Evolutionary conservation across 2,888 invertebrate genomes (phyloP).

Genomic region (Timema cristinae): DNA sequence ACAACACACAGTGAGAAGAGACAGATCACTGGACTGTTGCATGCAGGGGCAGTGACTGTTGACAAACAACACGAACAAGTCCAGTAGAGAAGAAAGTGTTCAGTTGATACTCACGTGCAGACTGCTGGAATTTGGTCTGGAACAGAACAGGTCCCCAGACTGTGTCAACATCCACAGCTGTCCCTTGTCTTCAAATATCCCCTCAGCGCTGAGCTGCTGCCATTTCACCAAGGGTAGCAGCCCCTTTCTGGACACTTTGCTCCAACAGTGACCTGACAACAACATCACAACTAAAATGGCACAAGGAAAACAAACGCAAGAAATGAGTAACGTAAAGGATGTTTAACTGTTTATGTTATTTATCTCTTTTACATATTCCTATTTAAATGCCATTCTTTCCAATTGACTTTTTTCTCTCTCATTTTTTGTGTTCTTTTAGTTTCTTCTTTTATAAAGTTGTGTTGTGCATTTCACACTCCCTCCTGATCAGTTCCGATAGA

Average conservation of each 20-base stretch:
- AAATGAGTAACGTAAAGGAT: background rate
- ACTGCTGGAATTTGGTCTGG: constrained; percentile 37
- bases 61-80: no score
- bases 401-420: background rate
- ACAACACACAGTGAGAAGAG: no score
- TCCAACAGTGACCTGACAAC: constrained; percentile 34
- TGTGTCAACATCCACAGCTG: constrained; percentile 45
- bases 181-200: constrained; percentile 41
- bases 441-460: no score
- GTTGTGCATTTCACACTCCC: no score
- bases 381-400: background rate
- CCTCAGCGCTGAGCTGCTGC: constrained; percentile 33
- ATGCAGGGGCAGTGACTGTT: no score
- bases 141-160: constrained; percentile 43
- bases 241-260: constrained; percentile 24
- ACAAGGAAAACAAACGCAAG: background rate
- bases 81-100: no score
- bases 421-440: no score
- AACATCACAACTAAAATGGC: constrained; percentile 13
- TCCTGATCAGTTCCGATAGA: no score
- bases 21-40: no score
- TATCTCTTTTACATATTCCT: background rate
- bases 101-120: constrained; percentile 30
- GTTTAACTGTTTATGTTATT: background rate
- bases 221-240: constrained; percentile 25